These are phyloP conservation scores for Allacma fusca DNA, from an alignment of 2,888 invertebrate species.

Conservation along the genomic window DNA sequence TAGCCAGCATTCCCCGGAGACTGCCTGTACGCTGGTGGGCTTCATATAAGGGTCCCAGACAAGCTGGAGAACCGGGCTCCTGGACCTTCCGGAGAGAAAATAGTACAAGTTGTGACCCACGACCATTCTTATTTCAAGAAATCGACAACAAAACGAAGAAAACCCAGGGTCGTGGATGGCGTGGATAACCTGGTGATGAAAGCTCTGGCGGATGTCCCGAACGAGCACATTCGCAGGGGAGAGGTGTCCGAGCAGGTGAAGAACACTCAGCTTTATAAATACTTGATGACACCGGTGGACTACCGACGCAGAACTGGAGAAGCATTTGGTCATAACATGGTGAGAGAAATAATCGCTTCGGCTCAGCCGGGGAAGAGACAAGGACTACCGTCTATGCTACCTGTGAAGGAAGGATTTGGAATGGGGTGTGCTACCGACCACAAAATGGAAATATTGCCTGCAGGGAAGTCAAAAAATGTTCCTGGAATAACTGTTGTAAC, in stretches of 20 bases:
- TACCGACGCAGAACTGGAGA: background rate
- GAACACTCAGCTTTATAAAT: conserved; percentile 32
- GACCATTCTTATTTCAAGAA: conserved; percentile 19
- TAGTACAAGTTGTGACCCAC: background rate
- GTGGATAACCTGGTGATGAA: conserved; percentile 8
- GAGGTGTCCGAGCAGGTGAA: conserved; percentile 20
- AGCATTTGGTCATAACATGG: conserved; percentile 27
- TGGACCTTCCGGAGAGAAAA: background rate
- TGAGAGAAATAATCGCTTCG: conserved; percentile 6
- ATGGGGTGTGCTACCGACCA: background rate
- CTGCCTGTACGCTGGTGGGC: conserved; percentile 13
- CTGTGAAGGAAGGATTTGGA: background rate
- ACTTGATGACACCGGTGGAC: conserved; percentile 30
- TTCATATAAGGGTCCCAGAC: background rate
- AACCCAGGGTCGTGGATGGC: background rate
- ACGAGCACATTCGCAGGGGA: background rate
- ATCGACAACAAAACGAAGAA: background rate
- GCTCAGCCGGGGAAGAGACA: background rate
- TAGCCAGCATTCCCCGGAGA: background rate
- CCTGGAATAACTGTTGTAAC: too few species aligned
- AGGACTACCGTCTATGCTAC: background rate
- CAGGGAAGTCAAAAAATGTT: too few species aligned
- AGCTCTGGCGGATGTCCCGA: conserved; percentile 15
- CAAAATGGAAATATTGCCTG: background rate
- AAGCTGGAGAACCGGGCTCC: background rate